Percentiles rank a stretch among this genome's conserved stretches.
Conservation (phyloP, 2,797 vertebrate genomes). For the Nyctibius grandis region DNA sequence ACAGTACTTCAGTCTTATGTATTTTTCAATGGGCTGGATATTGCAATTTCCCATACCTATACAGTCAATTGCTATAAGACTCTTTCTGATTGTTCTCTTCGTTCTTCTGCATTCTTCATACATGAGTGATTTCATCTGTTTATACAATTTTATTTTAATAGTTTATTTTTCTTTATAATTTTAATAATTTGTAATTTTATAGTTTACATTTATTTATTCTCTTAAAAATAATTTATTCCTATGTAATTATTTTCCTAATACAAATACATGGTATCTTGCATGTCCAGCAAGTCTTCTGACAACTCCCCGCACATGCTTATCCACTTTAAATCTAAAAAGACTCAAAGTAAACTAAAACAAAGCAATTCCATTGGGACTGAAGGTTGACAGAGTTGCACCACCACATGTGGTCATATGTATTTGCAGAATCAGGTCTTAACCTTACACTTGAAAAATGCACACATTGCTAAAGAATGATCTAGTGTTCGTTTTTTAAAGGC, state of each 20-base stretch:
- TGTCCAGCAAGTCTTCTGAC: background rate
- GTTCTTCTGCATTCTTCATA: background rate
- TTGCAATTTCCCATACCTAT: background rate
- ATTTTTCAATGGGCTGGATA: background rate
- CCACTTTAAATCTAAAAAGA: background rate
- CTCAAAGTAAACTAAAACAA: background rate
- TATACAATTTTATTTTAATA: background rate
- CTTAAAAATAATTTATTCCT: background rate
- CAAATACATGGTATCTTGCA: background rate
- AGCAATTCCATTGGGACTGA: background rate
- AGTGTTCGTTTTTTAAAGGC: background rate
- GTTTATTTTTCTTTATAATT: background rate
- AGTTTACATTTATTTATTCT: background rate
- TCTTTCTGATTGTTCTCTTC: background rate
- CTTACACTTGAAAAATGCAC: background rate
- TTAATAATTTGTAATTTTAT: background rate
- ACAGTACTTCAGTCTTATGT: background rate
- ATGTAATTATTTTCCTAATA: background rate
- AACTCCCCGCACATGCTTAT: background rate
- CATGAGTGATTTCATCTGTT: background rate
- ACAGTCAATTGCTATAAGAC: background rate
- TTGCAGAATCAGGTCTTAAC: background rate
- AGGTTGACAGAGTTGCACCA: background rate
- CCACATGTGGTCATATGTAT: background rate
- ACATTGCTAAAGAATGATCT: background rate